Conservation (phyloP, 2,797 vertebrate genomes). For the Bradypus variegatus region DNA sequence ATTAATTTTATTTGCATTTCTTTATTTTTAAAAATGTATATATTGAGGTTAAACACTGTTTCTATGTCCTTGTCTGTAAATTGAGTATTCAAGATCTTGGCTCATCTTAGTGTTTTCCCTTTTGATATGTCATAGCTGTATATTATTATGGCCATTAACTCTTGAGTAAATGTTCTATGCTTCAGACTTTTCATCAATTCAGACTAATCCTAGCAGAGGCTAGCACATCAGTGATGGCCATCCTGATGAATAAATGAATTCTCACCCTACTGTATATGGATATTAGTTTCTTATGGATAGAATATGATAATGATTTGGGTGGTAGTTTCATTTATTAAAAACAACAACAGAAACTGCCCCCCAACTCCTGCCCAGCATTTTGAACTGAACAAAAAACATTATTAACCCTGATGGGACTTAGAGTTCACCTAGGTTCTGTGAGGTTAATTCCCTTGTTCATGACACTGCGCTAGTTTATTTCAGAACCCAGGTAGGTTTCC, state of each 20-base stretch:
- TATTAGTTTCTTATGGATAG: not conserved
- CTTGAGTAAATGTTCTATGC: not conserved
- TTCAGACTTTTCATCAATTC: not conserved
- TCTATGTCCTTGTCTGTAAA: not conserved
- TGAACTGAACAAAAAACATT: not conserved
- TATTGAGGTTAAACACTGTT: not conserved
- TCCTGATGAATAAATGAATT: not conserved
- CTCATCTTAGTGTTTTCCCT: not conserved
- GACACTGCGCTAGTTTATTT: not conserved
- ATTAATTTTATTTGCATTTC: not conserved
- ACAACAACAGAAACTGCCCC: not conserved
- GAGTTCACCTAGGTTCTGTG: not conserved
- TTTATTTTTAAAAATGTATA: not conserved
- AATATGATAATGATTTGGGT: not conserved
- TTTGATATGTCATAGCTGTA: not conserved
- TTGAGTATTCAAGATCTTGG: not conserved
- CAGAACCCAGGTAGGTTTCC: not conserved
- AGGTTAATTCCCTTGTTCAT: not conserved
- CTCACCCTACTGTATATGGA: not conserved
- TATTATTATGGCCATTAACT: not conserved
- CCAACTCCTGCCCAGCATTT: not conserved
- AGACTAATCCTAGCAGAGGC: not conserved
- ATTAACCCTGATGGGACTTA: not conserved
- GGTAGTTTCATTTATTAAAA: constrained; percentile 12
- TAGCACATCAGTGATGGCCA: not conserved